phyloP scores from a whole-genome alignment of 2,888 invertebrate species.

The Entomobrya multifasciata region DNA sequence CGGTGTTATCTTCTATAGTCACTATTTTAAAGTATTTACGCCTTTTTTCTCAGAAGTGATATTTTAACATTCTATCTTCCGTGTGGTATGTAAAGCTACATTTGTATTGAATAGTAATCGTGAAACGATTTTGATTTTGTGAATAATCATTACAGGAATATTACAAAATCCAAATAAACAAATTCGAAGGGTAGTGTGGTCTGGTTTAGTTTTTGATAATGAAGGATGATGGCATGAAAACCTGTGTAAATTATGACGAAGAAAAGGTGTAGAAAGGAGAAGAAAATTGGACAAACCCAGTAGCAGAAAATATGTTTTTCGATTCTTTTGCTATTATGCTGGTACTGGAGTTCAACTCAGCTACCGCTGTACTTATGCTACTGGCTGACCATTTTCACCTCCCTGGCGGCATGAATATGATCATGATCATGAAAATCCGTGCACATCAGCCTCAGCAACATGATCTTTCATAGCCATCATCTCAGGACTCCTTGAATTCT shows the following conservation, averaged over 20 bases:
- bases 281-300: conserved; percentile 49
- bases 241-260: conserved; percentile 56
- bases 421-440: conserved; percentile 41
- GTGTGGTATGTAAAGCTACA: conserved; percentile 11
- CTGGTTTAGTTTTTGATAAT: not conserved
- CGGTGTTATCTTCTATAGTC: not conserved
- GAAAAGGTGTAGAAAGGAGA: conserved; percentile 50
- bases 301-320: conserved; percentile 48
- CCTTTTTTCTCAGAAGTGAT: not conserved
- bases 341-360: not conserved
- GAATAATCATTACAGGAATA: conserved; percentile 7
- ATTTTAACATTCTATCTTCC: not conserved
- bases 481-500: conserved; percentile 19
- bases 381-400: conserved; percentile 48
- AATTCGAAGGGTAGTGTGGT: too few relatives aligned
- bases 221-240: conserved; percentile 33
- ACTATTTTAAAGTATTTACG: conserved; percentile 7
- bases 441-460: conserved; percentile 2
- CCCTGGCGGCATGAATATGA: conserved; percentile 57
- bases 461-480: not conserved
- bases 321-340: not conserved
- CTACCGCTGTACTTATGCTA: not conserved
- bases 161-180: too few relatives aligned
- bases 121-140: too few relatives aligned
- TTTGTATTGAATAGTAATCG: conserved; percentile 48